Conservation (phyloP, 2,797 vertebrate species). For the Dendrocincla tyrannina region DNA sequence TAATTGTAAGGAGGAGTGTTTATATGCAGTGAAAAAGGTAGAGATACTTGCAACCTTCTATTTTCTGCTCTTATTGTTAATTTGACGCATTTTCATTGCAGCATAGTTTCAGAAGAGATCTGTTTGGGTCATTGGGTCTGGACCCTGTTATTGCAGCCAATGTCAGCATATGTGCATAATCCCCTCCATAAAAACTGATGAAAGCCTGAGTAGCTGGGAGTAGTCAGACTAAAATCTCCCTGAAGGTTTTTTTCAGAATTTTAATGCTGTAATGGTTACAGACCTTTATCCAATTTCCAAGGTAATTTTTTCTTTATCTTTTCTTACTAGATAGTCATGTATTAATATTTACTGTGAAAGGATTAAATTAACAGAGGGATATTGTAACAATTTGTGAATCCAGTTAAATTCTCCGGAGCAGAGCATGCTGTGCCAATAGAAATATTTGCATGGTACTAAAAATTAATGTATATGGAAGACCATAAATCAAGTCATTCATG, state of each 20-base stretch:
- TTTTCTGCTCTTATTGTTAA: not conserved
- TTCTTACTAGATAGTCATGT: not conserved
- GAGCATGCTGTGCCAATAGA: not conserved
- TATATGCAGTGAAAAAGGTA: not conserved
- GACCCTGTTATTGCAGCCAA: not conserved
- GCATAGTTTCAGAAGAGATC: not conserved
- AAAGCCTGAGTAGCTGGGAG: not conserved
- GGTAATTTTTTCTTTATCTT: not conserved
- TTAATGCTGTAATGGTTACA: not conserved
- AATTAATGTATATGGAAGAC: conserved; percentile 21
- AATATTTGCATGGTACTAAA: conserved; percentile 46
- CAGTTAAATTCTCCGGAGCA: conserved; percentile 3
- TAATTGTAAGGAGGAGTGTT: not conserved
- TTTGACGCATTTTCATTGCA: not conserved
- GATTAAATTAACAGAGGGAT: conserved; percentile 6
- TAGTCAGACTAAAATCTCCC: not conserved
- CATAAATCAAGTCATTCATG: not conserved
- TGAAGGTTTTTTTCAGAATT: not conserved
- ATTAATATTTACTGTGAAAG: not conserved
- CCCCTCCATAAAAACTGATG: not conserved
- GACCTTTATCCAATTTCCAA: not conserved
- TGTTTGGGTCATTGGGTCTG: not conserved
- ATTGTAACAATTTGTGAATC: conserved; percentile 15
- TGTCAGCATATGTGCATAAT: not conserved
- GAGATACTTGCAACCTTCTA: not conserved